phyloP scores from a whole-genome alignment of 2,888 invertebrate species.

The Cenopis cana region DNA sequence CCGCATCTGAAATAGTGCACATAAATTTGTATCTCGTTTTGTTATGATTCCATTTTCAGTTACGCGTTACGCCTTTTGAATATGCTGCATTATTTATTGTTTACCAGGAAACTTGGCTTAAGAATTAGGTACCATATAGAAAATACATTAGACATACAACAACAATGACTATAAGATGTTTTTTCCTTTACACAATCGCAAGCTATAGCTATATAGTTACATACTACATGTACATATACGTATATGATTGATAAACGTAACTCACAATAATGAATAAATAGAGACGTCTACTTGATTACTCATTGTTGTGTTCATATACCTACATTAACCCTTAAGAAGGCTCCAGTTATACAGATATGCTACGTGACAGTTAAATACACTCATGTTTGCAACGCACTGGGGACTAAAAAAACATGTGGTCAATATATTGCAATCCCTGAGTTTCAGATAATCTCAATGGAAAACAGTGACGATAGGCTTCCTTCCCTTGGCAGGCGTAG shows the following conservation, averaged over 20 bases:
- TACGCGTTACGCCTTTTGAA: constrained; percentile 1
- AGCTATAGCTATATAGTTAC: background rate
- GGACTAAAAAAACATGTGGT: too few species aligned
- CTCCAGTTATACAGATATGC: too few species aligned
- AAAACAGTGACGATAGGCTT: too few species aligned
- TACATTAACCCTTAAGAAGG: too few species aligned
- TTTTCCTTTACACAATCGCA: constrained; percentile 11
- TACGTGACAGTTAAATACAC: too few species aligned
- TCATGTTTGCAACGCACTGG: too few species aligned
- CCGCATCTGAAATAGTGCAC: background rate
- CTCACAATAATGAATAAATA: background rate
- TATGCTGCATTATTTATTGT: constrained; percentile 33
- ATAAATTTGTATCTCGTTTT: constrained; percentile 20
- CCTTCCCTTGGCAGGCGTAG: too few species aligned
- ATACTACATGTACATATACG: background rate
- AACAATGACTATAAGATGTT: constrained; percentile 13
- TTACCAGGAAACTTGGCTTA: constrained; percentile 29
- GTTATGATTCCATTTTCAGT: constrained; percentile 18
- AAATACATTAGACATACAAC: background rate
- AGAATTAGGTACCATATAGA: constrained; percentile 6
- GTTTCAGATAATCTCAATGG: too few species aligned
- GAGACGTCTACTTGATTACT: constrained; percentile 6
- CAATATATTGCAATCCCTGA: too few species aligned
- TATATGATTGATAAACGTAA: constrained; percentile 11
- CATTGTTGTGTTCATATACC: constrained; percentile 7